A percentile compares a stretch with the other conserved stretches of the same genome.
Conservation (phyloP, 2,797 vertebrate genomes). For the Parotocinclus haroldoi region DNA sequence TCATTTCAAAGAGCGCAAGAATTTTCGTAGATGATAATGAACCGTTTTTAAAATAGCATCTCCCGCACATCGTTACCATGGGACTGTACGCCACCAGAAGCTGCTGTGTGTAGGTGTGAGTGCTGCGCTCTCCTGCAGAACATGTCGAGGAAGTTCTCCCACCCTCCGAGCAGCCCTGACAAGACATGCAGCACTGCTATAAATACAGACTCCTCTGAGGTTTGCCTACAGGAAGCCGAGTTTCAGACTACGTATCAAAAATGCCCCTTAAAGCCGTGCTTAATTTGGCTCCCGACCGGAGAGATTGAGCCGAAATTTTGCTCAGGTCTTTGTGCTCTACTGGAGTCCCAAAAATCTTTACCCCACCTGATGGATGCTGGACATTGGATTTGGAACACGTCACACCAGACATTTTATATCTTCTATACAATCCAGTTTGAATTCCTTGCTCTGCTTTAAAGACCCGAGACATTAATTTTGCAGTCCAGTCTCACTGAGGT, state of each 20-base stretch:
- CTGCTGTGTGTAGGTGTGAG: constrained; percentile 30
- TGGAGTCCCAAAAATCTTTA: too few species aligned
- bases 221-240: constrained; percentile 21
- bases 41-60: constrained; percentile 11
- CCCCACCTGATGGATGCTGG: too few species aligned
- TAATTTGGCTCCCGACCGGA: constrained; percentile 6
- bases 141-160: constrained; percentile 21
- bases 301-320: not conserved
- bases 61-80: not conserved
- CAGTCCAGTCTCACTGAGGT: too few species aligned
- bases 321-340: too few species aligned
- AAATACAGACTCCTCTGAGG: constrained; percentile 30
- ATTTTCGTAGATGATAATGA: constrained; percentile 1
- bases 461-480: too few species aligned
- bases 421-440: too few species aligned
- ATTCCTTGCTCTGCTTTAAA: too few species aligned
- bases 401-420: too few species aligned
- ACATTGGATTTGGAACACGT: too few species aligned
- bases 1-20: not conserved
- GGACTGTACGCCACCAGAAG: constrained; percentile 11
- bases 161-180: constrained; percentile 21
- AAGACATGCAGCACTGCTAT: constrained; percentile 18
- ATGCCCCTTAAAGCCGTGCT: constrained; percentile 6
- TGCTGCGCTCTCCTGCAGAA: constrained; percentile 24
- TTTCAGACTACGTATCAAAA: constrained; percentile 19